Evolutionary conservation across 1,140 invertebrate species (phyloP), one percentile per base, ranked within the genome.

Genomic region (Drosophila ambigua): DNA sequence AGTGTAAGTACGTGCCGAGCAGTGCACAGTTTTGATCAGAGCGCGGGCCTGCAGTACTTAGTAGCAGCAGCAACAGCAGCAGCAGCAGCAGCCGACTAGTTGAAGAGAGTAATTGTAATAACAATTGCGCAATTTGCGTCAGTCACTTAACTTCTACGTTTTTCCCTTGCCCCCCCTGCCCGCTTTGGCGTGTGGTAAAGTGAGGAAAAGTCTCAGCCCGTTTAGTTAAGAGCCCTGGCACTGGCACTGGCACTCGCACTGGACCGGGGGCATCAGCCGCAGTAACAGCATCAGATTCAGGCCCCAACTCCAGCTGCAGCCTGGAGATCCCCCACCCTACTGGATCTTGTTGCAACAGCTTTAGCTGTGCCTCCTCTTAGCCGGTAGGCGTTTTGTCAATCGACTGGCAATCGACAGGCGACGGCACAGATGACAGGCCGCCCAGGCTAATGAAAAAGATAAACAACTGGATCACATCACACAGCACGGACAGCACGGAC

Each of bases 91-190:
- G 53, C 52, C 67, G 60, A 61, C 64, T 87, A 67, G 82, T 85
- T 77, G 74, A 69, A 72, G 62, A 82, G 81, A 82, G 81, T 85
- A 87, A 85, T 85, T 85, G 81, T 85, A 87, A 82, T 87, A 85
- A 85, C 82, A 85, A 85, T 85, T 85, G 82, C 83, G 81, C 81
- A 85, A 87, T 85, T 85, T 85, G 82, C 78, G 81, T 87, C 81
- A 85, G 83, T 85, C 81, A 82, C 76, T 83, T 83, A 76, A 75
- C 79, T 83, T 49, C 45, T 65, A 39, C 35, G 35, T 39, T 39
- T 39, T 5, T 39, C n/a, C 43, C 24, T 15, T 44, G 35, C 20
- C 13, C 20, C 13, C 43, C 5, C 31, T 24, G 58, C 59, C 66
- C 64, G 26, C 49, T 31, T 55, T 85, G 81, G 64, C 77, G 73